Evolutionary conservation across 2,888 invertebrate genomes (phyloP), one percentile per base, ranked within the genome.

Genomic region (Epicampocera succincta): DNA sequence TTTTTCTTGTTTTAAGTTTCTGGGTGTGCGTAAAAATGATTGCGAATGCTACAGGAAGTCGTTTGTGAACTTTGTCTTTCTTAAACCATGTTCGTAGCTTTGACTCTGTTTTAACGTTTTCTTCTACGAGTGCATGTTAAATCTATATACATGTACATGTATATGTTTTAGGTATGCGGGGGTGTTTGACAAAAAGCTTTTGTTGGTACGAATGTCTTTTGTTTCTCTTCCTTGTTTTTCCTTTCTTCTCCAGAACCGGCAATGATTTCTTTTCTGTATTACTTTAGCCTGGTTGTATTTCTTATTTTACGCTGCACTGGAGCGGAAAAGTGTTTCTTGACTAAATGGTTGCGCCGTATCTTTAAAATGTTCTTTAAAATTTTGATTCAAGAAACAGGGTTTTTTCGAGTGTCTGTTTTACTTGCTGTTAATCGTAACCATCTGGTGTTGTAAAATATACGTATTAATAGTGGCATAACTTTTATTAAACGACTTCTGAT

Each of bases 241-340:
- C 38, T 60, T 72, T 73, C 17, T 42, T 61, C 13, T 56, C 48
- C 25, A n/a, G 48, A 42, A 40, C 72, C 72, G 72, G 58, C 72
- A 66, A 72, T 72, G 56, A 78, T 66, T 40, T 2, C 50, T 58
- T 12, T 71, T 25, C 1, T 21, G 25, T 40, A 19, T 78, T 54
- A 38, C 21, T 44, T 76, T 52, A 52, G 75, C 76, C 68, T 61
- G 60, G 60, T 72, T 42, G 74, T 80, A 54, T 82, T 82, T 79
- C 82, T 82, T 77, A 84, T 78, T 77, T 74, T 79, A 77, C 65
- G 69, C 77, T 75, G 72, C 56, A 80, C 65, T 83, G 74, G 77
- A 80, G 84, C 84, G 84, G 52, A 78, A 72, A 75, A 77, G 68
- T 72, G 72, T 73, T 79, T 73, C 72, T 66, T 79, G 66, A 79